Base-by-base conservation (phyloP, 2,797 vertebrate species). In the Gallirallus australis region DNA sequence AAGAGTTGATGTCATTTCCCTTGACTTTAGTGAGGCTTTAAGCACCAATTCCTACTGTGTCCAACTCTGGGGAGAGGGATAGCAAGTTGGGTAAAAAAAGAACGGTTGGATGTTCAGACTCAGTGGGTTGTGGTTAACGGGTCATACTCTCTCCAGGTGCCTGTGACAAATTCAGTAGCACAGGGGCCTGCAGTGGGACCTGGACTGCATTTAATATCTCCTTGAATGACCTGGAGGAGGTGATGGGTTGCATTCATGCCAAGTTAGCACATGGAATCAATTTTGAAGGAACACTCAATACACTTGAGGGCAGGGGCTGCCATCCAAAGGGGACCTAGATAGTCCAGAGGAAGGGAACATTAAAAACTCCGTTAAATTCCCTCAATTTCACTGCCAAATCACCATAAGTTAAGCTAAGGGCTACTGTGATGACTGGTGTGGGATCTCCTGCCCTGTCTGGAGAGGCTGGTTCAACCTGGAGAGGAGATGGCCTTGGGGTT, bases 341-440 rank as follows among this genome's bases (percentile, higher is more conserved):
- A 40, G 19, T 25, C 6, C 37, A 47, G 39, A 60, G 30, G 10
- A 66, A 50, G 18, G 7, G 42, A 37, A 19, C 60, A 56, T 39
- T 10, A 60, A 19, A 37, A 64, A 48, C 21, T 40, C 19, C 21
- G 27, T 15, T 27, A 77, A 57, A 59, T 72, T 63, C 19, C 52
- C 14, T 57, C 25, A 25, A 10, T 40, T 37, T 53, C 42, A 53
- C 10, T 60, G 52, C 28, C 30, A 37, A 64, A 64, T 27, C 12
- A 40, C 19, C 39, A 39, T 0, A 2, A 47, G 24, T 54, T 83
- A 35, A 69, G 50, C 33, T 60, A 47, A 75, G 20, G 24, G 6
- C 7, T 45, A 65, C 23, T 25, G 25, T 1, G 4, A 72, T 15
- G 19, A 12, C 54, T 19, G 59, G 7, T 0, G 2, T 60, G 35